A percentile compares a stretch with the other conserved stretches of the same genome.
phyloP scores from a whole-genome alignment of 2,888 invertebrate species.

The Creontiades dilutus region DNA sequence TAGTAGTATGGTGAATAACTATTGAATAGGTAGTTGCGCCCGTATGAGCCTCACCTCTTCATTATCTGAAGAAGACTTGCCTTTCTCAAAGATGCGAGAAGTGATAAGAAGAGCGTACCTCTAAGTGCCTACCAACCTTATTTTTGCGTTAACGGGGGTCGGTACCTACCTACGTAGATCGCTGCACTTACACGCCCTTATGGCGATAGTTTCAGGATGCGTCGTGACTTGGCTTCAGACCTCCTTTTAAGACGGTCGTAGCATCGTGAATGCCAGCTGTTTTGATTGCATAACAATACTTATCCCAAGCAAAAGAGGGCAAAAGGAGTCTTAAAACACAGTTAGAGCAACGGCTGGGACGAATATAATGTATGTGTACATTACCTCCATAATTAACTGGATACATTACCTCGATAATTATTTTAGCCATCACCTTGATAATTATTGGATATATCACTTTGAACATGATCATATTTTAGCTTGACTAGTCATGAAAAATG shows the following conservation, averaged over 20 bases:
- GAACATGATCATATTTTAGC: too few relatives aligned
- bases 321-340: not conserved
- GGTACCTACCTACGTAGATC: not conserved
- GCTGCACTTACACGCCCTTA: constrained; percentile 9
- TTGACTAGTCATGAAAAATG: too few relatives aligned
- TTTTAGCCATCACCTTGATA: too few relatives aligned
- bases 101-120: not conserved
- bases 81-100: not conserved
- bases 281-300: constrained; percentile 56
- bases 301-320: constrained; percentile 3
- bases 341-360: too few relatives aligned
- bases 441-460: too few relatives aligned
- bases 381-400: too few relatives aligned
- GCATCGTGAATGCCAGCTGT: constrained; percentile 68
- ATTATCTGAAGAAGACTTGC: too few relatives aligned
- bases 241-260: constrained; percentile 46
- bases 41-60: too few relatives aligned
- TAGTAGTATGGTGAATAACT: too few relatives aligned
- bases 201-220: constrained; percentile 64
- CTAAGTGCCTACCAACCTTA: not conserved
- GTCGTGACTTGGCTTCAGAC: constrained; percentile 64
- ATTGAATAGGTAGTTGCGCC: too few relatives aligned
- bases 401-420: too few relatives aligned
- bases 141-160: not conserved
- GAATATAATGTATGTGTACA: too few relatives aligned